Evolutionary conservation across 1,140 invertebrate species (phyloP), one percentile per base, ranked within the genome.

Genomic region (Bombyx mandarina): DNA sequence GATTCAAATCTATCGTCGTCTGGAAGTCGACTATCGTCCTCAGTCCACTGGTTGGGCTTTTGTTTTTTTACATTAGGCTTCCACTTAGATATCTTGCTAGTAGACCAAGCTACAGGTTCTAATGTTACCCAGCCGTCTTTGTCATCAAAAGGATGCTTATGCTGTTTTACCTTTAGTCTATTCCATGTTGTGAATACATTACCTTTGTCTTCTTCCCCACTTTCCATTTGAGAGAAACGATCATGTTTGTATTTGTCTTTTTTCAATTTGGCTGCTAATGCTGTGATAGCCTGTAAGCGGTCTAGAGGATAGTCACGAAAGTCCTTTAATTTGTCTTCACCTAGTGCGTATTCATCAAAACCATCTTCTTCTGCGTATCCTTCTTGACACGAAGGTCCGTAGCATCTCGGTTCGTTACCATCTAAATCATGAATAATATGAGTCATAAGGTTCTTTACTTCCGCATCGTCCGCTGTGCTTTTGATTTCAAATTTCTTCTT

Each of bases 21-120:
- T 43, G 51, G 44, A 47, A 56, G 56, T 56, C 49, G 58, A 35
- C 83, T 48, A 26, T 86, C 71, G 45, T 85, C 73, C 52, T 82
- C 72, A 57, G 79, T 81, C 76, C 82, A 88, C 51, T 77, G 73
- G 62, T 62, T 79, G 12, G 88, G 86, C 65, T 81, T 88, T 54
- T 79, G 81, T 64, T 87, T 85, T 54, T 89, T 89, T 0, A 89
- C 76, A 63, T 91, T 91, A 1, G 91, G 89, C 66, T 94, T 92
- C 93, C 93, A 95, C 73, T 94, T 95, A 7, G 93, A 93, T 52
- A 95, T 92, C 84, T 94, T 94, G 60, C 93, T 94, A 10, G 92
- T 91, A 0, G 93, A 93, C 93, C 93, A 95, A 1, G 93, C 93
- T 6, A 95, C 90, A 0, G 93, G 92, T 54, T 95, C 93, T 47